A percentile compares a stretch with the other conserved stretches of the same genome.
These are phyloP conservation scores for Otis tarda DNA, from an alignment of 2,113 vertebrate species.

Conservation along the genomic window DNA sequence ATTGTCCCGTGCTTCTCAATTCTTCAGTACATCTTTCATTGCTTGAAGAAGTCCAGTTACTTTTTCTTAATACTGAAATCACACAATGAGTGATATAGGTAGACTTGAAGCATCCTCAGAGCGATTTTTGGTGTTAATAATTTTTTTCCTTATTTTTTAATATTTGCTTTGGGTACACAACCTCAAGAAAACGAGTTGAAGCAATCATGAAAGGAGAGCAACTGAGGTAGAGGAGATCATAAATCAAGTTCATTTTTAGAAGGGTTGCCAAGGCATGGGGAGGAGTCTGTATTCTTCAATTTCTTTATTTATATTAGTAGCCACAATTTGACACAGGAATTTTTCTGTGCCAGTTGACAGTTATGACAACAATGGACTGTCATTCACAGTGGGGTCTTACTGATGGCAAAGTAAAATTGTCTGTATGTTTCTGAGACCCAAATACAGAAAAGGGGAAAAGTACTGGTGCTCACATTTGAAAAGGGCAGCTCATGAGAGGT, in stretches of 20 bases:
- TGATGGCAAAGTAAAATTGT: background rate
- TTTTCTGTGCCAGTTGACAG: background rate
- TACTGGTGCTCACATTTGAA: background rate
- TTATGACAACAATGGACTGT: background rate
- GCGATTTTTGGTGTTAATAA: background rate
- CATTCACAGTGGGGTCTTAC: background rate
- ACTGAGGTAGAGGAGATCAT: background rate
- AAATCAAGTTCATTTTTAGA: background rate
- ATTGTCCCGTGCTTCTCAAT: background rate
- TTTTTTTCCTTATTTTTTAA: background rate
- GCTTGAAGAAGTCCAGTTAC: background rate
- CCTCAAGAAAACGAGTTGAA: background rate
- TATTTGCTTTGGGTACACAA: background rate
- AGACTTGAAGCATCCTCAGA: background rate
- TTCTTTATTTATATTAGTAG: slow-evolving; percentile 19
- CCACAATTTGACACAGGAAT: background rate
- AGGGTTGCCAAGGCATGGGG: background rate
- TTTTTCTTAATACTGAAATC: background rate
- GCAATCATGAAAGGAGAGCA: background rate
- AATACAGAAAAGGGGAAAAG: background rate
- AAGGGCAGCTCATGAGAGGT: background rate
- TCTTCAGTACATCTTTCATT: background rate
- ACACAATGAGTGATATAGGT: background rate
- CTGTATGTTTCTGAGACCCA: background rate
- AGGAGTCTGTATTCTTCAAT: background rate